Evolutionary conservation across 2,797 vertebrate species (phyloP).

Genomic region (Hydrophis major): DNA sequence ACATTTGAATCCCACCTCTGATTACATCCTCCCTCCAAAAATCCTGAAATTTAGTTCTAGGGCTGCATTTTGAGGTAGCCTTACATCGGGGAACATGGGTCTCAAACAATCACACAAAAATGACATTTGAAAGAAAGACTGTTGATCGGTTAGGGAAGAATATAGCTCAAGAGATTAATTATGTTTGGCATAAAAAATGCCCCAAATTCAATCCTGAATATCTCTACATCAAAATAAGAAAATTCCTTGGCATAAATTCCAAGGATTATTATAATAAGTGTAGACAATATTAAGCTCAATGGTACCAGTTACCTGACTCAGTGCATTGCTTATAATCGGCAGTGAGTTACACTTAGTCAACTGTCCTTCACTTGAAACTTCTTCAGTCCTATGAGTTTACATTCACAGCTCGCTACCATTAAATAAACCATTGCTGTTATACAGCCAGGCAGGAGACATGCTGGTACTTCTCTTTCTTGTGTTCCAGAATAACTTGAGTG

Average conservation of each 20-base stretch:
- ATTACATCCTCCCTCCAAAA: neutral
- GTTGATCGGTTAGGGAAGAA: neutral
- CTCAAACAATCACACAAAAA: neutral
- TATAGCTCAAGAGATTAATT: too few relatives aligned
- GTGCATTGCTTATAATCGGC: neutral
- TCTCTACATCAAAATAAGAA: neutral
- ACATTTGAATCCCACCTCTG: too few relatives aligned
- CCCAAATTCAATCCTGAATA: neutral
- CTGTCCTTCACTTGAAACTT: neutral
- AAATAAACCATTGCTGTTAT: neutral
- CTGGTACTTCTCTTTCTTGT: neutral
- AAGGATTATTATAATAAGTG: neutral
- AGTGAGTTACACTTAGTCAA: neutral
- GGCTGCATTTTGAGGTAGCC: neutral
- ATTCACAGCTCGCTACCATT: neutral
- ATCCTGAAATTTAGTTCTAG: neutral
- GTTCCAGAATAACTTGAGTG: neutral
- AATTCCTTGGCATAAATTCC: neutral
- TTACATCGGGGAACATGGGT: neutral
- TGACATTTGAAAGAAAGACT: neutral
- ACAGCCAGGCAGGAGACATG: neutral
- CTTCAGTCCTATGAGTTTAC: neutral
- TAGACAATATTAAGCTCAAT: neutral
- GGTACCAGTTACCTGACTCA: neutral
- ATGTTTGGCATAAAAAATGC: neutral